phyloP scores from a whole-genome alignment of 1,140 invertebrate species.

The Marisa cornuarietis region DNA sequence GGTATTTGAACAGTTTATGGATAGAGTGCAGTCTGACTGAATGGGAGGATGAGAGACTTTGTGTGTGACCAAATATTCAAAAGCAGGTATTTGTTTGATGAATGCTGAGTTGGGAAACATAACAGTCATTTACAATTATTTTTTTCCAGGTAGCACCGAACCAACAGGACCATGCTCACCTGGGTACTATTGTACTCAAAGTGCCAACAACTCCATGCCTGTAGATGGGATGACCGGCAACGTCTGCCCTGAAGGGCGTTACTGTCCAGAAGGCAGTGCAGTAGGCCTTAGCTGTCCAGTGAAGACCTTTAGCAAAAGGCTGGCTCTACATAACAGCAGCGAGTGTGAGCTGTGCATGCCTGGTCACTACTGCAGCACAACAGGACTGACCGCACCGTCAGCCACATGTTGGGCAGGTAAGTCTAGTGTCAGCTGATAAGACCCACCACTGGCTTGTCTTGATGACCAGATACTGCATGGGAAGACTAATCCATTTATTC shows the following conservation, averaged over 20 bases:
- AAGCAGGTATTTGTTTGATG: not conserved
- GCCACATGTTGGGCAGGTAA: slow-evolving; percentile 56
- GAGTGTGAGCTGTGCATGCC: slow-evolving; percentile 55
- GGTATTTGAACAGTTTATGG: too few species aligned
- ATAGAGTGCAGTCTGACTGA: too few species aligned
- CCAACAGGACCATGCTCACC: slow-evolving; percentile 49
- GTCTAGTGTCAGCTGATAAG: not conserved
- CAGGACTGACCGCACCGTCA: slow-evolving; percentile 49
- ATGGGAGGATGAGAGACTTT: too few species aligned
- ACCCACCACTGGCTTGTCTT: too few species aligned
- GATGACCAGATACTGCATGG: too few species aligned
- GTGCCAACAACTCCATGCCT: slow-evolving; percentile 53
- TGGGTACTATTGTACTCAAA: slow-evolving; percentile 55
- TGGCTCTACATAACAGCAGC: slow-evolving; percentile 43
- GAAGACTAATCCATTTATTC: too few species aligned
- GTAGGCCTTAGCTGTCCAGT: slow-evolving; percentile 52
- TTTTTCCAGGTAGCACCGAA: slow-evolving; percentile 52
- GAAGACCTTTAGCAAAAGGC: slow-evolving; percentile 59
- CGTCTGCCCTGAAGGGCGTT: slow-evolving; percentile 58
- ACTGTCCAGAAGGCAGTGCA: slow-evolving; percentile 53
- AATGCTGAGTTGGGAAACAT: not conserved
- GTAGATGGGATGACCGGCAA: slow-evolving; percentile 54
- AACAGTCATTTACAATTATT: not conserved
- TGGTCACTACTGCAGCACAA: slow-evolving; percentile 55
- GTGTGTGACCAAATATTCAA: too few species aligned